Evolutionary conservation across 1,140 invertebrate species (phyloP), one percentile per base, ranked within the genome.

Genomic region (Nylanderia fulva): DNA sequence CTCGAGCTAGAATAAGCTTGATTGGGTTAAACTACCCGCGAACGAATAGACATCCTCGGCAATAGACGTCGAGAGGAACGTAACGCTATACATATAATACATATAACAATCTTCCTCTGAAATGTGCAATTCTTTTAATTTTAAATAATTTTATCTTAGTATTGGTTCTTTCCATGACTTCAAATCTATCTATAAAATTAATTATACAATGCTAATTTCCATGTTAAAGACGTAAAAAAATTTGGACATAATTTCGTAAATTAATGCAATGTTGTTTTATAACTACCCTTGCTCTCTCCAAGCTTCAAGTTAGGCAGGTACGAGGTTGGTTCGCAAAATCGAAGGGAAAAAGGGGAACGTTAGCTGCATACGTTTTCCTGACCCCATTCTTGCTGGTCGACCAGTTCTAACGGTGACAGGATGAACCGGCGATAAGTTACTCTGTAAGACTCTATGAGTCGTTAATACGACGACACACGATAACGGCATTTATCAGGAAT

Each of bases 21-120:
- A 84, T 84, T 79, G 52, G 42, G 39, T 86, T 84, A 66, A 61
- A 74, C 85, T 72, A 74, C 52, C 69, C 68, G 27, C 45, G 54
- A 29, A 8, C 24, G 77, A 72, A 72, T 71, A 71, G 42, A 71
- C 27, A 39, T 52, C 8, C n/a, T 60, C 77, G 64, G 1, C 33
- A 18, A 48, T 45, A 45, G 33, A 29, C 18, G 48, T 13, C 29
- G n/a, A 24, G 8, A 21, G 21, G 21, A 54, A 75, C 36, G 2
- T 11, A 24, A 58, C 27, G 15, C n/a, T n/a, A n/a, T n/a, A n/a
- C n/a, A n/a, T n/a, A n/a, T n/a, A n/a, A 29, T 27, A 58, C 11
- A 6, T 27, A 6, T 27, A 61, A 61, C 29, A 27, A 21, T 58
- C 42, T 76, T 36, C 2, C 9, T 61, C 58, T 4, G 15, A 61